Base-by-base conservation (phyloP, 2,797 vertebrate genomes). In the Rhinichthys osculus region DNA sequence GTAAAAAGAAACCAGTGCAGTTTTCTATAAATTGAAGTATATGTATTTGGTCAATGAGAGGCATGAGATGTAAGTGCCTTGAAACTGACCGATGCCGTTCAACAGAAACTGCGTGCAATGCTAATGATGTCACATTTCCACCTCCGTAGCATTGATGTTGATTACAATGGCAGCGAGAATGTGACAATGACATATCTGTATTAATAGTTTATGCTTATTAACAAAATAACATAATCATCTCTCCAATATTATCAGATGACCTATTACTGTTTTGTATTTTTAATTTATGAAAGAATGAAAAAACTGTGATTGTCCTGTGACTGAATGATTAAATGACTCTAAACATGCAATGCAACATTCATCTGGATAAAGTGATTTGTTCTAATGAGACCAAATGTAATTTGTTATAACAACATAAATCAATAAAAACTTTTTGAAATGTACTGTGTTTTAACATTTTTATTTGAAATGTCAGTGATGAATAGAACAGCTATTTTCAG, bases 331-430 rank as follows among this genome's bases (percentile, higher is more conserved):
- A 35, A 69, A 42, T 21, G 5, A 40, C 3, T 54, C 23, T 23
- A 2, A 64, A 11, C n/a, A 42, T 66, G 23, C 21, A 73, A 69
- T 23, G n/a, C 23, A 83, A 30, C 42, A 30, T 81, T n/a, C 14
- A 4, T 30, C 40, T 71, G n/a, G 2, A 33, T 66, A 8, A 33
- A 44, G 4, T 54, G 23, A 21, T 78, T 78, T 42, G 14, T 69
- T 69, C 14, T 38, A 3, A 74, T 74, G 13, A 83, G 13, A 50
- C 50, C 71, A 73, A 64, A 74, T 52, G 57, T 13, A 27, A 50
- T 82, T 77, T 76, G 33, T 77, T 44, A 17, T 19, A 77, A 83
- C 47, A 10, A 74, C 42, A n/a, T 44, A 52, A 83, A 67, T 66
- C 16, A 67, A 80, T 80, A 80, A 83, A 74, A n/a, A 38, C 9